Conservation (phyloP, 2,888 invertebrate species). For the Strigamia crassipes region DNA sequence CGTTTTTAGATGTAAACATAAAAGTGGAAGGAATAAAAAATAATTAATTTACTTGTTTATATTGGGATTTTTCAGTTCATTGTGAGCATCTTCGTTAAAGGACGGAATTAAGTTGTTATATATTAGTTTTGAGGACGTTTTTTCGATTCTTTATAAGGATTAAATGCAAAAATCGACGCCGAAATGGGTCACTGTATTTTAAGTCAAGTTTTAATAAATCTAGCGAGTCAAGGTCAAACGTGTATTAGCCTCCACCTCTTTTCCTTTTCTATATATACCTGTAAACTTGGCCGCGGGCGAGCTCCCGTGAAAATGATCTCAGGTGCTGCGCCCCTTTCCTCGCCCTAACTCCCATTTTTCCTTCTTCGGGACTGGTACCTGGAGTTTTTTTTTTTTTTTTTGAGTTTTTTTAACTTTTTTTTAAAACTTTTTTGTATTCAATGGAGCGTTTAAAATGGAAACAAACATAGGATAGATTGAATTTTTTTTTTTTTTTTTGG, state of each 20-base stretch:
- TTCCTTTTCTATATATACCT: conserved; percentile 39
- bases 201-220: conserved; percentile 24
- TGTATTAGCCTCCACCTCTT: conserved; percentile 25
- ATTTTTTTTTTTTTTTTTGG: neutral
- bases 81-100: conserved; percentile 21
- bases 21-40: neutral
- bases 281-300: conserved; percentile 2
- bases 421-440: neutral
- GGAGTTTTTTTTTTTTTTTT: conserved; percentile 8
- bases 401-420: neutral
- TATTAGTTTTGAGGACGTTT: neutral
- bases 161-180: neutral
- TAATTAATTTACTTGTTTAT: neutral
- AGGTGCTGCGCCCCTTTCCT: conserved; percentile 34
- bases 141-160: neutral
- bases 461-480: neutral
- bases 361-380: conserved; percentile 28
- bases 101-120: too few relatives aligned
- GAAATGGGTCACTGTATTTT: conserved; percentile 33
- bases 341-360: conserved; percentile 12
- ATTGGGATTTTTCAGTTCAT: conserved; percentile 2
- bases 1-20: neutral
- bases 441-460: neutral
- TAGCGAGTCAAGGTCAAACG: conserved; percentile 13
- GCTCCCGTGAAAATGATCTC: conserved; percentile 40